phyloP scores from a whole-genome alignment of 1,140 invertebrate genomes.

The Heliconius hewitsoni region DNA sequence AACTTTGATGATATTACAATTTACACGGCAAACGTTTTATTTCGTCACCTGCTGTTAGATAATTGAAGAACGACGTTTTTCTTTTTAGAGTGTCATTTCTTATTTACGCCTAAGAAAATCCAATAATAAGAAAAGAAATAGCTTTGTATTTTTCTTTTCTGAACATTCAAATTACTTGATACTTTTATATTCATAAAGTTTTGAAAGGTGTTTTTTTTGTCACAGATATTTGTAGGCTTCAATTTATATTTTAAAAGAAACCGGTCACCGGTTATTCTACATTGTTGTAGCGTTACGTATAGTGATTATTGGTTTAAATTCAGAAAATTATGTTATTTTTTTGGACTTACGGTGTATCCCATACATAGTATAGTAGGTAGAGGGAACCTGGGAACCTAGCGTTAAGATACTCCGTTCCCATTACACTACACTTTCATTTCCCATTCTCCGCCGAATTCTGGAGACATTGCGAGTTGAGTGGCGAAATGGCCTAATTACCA shows the following conservation, averaged over 20 bases:
- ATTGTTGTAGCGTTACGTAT: background rate
- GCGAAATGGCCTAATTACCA: too few relatives aligned
- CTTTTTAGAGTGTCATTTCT: constrained; percentile 8
- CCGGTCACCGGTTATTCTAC: background rate
- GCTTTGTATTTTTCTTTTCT: background rate
- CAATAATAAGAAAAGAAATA: background rate
- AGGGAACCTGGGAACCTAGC: too few relatives aligned
- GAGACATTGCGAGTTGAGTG: too few relatives aligned
- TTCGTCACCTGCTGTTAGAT: background rate
- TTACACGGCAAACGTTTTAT: background rate
- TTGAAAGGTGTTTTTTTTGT: constrained; percentile 1
- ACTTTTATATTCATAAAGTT: background rate
- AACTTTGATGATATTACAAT: background rate
- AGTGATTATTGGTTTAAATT: too few relatives aligned
- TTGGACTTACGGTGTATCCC: too few relatives aligned
- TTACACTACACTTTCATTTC: too few relatives aligned
- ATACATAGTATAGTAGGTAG: too few relatives aligned
- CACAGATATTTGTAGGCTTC: background rate
- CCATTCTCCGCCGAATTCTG: too few relatives aligned
- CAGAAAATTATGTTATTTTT: background rate
- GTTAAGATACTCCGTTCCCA: too few relatives aligned
- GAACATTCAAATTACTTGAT: background rate
- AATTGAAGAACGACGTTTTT: constrained; percentile 9
- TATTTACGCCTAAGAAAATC: constrained; percentile 11
- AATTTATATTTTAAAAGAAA: background rate